Evolutionary conservation across 1,140 invertebrate species (phyloP).

Genomic region (Ceratina australensis): DNA sequence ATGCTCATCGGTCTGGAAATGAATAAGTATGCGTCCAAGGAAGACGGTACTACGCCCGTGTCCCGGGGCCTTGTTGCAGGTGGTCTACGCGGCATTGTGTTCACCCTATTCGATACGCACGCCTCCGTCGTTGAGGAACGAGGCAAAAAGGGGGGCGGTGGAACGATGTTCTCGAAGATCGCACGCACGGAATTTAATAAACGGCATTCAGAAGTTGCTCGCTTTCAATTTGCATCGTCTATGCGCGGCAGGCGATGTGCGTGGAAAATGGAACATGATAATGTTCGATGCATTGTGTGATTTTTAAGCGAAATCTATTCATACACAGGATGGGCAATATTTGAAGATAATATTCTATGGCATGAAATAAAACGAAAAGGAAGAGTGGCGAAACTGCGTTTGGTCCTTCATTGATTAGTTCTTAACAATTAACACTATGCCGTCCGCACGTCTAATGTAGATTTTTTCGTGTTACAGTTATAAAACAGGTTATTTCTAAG

Average conservation of each 20-base stretch:
- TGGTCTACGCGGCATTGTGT: slow-evolving; percentile 40
- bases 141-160: not conserved
- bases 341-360: too few species aligned
- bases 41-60: slow-evolving; percentile 22
- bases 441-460: too few species aligned
- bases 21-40: slow-evolving; percentile 49
- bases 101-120: slow-evolving; percentile 10
- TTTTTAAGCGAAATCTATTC: too few species aligned
- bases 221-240: not conserved
- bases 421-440: too few species aligned
- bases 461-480: too few species aligned
- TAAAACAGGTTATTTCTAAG: too few species aligned
- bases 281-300: too few species aligned
- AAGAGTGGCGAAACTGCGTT: too few species aligned
- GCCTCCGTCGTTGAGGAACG: not conserved
- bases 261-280: not conserved
- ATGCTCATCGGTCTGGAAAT: slow-evolving; percentile 50
- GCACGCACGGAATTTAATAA: slow-evolving; percentile 35
- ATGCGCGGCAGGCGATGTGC: too few species aligned
- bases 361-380: too few species aligned
- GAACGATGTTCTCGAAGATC: slow-evolving; percentile 8
- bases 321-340: too few species aligned
- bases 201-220: slow-evolving; percentile 19
- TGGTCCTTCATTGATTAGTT: too few species aligned
- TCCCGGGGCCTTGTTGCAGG: slow-evolving; percentile 36